A percentile compares a stretch with the other conserved stretches of the same genome.
Conservation (phyloP, 2,888 invertebrate species). For the Tridacna crocea region DNA sequence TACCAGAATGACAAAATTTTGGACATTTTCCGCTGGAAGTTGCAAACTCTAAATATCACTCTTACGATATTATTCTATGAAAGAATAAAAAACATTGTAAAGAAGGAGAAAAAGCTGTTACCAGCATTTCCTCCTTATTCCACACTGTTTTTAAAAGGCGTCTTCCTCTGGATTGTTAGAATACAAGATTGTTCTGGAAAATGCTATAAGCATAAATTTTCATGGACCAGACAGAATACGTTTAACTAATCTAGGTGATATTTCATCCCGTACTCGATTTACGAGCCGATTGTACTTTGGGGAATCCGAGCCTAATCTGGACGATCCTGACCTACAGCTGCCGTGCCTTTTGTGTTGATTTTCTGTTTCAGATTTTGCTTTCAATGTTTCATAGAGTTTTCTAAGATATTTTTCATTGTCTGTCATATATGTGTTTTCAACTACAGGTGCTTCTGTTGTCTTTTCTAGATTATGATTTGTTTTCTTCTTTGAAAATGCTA, state of each 20-base stretch:
- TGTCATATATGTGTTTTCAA: neutral
- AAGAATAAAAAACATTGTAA: too few species aligned
- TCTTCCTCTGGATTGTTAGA: neutral
- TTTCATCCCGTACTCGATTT: slow-evolving; percentile 53
- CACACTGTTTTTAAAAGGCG: neutral
- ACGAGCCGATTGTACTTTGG: slow-evolving; percentile 58
- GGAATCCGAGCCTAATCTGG: neutral
- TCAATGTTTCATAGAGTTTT: slow-evolving; percentile 3
- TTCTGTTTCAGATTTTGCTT: neutral
- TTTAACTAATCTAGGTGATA: slow-evolving; percentile 42
- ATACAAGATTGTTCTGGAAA: neutral
- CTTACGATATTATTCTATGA: too few species aligned
- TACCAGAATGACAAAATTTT: too few species aligned
- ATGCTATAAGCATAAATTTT: neutral
- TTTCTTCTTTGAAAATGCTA: neutral
- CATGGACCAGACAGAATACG: slow-evolving; percentile 8
- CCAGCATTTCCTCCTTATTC: neutral
- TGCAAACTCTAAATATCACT: too few species aligned
- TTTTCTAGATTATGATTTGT: neutral
- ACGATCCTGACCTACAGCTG: neutral
- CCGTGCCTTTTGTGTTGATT: slow-evolving; percentile 1
- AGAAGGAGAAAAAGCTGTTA: neutral
- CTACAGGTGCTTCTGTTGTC: neutral
- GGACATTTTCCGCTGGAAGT: too few species aligned
- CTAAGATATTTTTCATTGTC: slow-evolving; percentile 16